Evolutionary conservation across 2,113 vertebrate species (phyloP).

Genomic region (Dipodomys stephensi): DNA sequence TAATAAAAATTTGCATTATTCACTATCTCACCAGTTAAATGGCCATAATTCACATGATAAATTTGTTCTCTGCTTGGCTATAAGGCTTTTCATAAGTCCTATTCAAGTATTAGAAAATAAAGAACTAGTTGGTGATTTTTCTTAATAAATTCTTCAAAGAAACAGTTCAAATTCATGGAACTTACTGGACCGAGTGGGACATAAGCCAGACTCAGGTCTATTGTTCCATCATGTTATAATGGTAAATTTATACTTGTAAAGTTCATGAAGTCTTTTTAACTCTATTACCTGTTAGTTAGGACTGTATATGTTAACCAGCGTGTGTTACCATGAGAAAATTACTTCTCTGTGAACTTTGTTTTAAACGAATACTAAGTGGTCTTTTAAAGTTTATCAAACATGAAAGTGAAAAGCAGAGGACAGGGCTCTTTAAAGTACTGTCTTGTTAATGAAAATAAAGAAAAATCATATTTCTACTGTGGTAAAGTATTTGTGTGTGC

Average conservation of each 20-base stretch:
- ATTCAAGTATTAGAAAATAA: not conserved
- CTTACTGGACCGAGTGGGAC: not conserved
- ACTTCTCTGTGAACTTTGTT: not conserved
- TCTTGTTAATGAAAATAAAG: slow-evolving; percentile 51
- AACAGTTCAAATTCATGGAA: not conserved
- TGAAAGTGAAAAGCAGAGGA: not conserved
- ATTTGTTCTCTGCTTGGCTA: not conserved
- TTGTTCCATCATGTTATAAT: slow-evolving; percentile 34
- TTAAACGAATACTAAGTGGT: slow-evolving; percentile 19
- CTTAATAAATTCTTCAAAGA: slow-evolving; percentile 31
- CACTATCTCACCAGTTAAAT: not conserved
- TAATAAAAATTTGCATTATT: not conserved
- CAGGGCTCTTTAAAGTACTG: not conserved
- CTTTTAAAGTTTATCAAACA: slow-evolving; percentile 39
- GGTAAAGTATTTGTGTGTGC: slow-evolving; percentile 35
- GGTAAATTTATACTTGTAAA: slow-evolving; percentile 47
- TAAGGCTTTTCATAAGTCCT: not conserved
- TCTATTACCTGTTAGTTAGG: not conserved
- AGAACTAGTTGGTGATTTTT: slow-evolving; percentile 16
- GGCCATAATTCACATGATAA: not conserved
- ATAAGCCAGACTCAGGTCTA: not conserved
- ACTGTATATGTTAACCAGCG: not conserved
- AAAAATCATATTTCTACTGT: slow-evolving; percentile 37
- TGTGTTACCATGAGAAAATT: slow-evolving; percentile 30
- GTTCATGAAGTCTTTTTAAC: slow-evolving; percentile 48